A percentile compares a stretch with the other conserved stretches of the same genome.
These are phyloP conservation scores for Syngnathus rostellatus DNA, from an alignment of 2,797 vertebrate species.

Conservation along the genomic window DNA sequence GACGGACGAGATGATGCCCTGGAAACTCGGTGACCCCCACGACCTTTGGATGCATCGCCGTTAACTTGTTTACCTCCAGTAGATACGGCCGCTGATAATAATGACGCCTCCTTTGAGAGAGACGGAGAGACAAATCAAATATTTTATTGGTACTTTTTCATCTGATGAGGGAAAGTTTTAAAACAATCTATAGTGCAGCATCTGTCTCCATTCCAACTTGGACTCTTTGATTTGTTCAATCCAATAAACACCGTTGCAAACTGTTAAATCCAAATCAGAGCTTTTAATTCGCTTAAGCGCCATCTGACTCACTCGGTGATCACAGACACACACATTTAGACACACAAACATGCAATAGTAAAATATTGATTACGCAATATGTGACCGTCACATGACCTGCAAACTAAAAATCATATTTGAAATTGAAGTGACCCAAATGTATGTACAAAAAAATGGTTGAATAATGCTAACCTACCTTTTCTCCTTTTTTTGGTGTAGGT, in stretches of 20 bases:
- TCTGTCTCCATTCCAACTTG: slow-evolving; percentile 5
- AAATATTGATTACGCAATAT: slow-evolving; percentile 52
- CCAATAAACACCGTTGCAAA: slow-evolving; percentile 32
- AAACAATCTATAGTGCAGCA: no score
- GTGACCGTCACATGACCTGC: slow-evolving; percentile 20
- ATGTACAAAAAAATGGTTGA: not conserved
- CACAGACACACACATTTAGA: slow-evolving; percentile 14
- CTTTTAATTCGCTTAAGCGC: slow-evolving; percentile 71
- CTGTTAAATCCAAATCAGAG: slow-evolving; percentile 60
- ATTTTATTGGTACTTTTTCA: not conserved
- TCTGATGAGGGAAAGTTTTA: not conserved
- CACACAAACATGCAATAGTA: slow-evolving; percentile 18
- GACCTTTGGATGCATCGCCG: slow-evolving; percentile 13
- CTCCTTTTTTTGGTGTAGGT: slow-evolving; percentile 29
- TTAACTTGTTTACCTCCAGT: slow-evolving; percentile 22
- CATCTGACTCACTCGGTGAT: slow-evolving; percentile 49
- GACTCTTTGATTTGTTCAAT: slow-evolving; percentile 39
- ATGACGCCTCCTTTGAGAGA: slow-evolving; percentile 32
- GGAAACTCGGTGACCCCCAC: slow-evolving; percentile 32
- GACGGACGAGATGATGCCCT: slow-evolving; percentile 59
- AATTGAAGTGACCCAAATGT: not conserved
- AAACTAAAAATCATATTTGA: not conserved
- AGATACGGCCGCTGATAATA: slow-evolving; percentile 4
- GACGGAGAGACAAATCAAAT: not conserved
- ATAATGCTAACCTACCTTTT: slow-evolving; percentile 33